Percentiles rank a stretch among this genome's conserved stretches.
Conservation (phyloP, 2,113 vertebrate species). For the Neopipo cinnamomea region DNA sequence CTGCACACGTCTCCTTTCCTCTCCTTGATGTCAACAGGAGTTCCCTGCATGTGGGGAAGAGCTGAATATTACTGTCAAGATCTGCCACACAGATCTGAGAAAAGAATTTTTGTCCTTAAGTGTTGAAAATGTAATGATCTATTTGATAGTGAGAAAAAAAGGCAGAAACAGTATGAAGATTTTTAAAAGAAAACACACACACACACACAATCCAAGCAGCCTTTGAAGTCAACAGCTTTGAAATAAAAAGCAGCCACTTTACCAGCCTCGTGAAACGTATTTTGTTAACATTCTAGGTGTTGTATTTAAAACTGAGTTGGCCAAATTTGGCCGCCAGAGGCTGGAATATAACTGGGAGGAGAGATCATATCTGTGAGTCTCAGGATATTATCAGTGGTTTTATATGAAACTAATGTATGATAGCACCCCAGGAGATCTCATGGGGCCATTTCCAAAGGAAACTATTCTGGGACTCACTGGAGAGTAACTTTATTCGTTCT, state of each 20-base stretch:
- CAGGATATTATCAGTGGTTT: neutral
- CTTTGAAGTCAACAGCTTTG: constrained; percentile 64
- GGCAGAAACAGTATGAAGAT: constrained; percentile 68
- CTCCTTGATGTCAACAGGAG: constrained; percentile 63
- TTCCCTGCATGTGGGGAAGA: constrained; percentile 61
- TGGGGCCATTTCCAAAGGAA: neutral
- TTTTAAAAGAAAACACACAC: constrained; percentile 65
- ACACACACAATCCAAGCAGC: constrained; percentile 34
- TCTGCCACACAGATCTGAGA: constrained; percentile 56
- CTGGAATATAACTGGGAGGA: neutral
- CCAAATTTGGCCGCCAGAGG: neutral
- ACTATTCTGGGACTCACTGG: neutral
- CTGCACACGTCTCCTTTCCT: neutral
- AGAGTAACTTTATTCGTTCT: neutral
- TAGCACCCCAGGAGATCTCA: neutral
- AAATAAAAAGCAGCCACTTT: constrained; percentile 68
- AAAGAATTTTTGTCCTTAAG: constrained; percentile 67
- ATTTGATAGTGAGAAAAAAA: constrained; percentile 70
- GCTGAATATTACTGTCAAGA: constrained; percentile 65
- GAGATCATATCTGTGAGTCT: neutral
- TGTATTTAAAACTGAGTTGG: constrained; percentile 27
- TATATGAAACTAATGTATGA: neutral
- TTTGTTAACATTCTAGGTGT: constrained; percentile 60
- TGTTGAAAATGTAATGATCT: constrained; percentile 72
- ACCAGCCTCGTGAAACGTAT: constrained; percentile 32